phyloP scores from a whole-genome alignment of 2,888 invertebrate species.

The Sesia bembeciformis region DNA sequence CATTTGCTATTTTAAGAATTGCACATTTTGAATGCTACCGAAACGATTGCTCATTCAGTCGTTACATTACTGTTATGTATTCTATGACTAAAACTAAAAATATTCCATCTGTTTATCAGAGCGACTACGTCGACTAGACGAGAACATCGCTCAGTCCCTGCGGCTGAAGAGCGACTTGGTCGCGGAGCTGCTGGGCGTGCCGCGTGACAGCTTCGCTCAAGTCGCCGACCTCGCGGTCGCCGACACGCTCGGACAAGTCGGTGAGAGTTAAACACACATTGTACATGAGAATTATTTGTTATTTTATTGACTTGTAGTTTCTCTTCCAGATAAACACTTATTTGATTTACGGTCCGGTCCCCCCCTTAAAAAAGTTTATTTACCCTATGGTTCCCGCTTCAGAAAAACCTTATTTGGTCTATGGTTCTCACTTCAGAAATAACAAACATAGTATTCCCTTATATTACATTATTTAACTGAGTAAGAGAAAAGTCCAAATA shows the following conservation, averaged over 20 bases:
- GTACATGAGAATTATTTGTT: neutral
- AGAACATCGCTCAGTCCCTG: constrained; percentile 36
- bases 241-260: constrained; percentile 45
- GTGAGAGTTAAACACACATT: constrained; percentile 20
- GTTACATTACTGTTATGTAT: neutral
- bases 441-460: too few species aligned
- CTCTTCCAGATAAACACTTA: neutral
- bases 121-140: constrained; percentile 55
- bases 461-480: too few species aligned
- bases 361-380: too few species aligned
- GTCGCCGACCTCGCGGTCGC: constrained; percentile 53
- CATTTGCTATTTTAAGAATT: too few species aligned
- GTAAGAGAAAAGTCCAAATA: too few species aligned
- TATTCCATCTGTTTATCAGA: constrained; percentile 22
- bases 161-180: constrained; percentile 44
- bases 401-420: too few species aligned
- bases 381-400: too few species aligned
- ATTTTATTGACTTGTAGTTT: neutral
- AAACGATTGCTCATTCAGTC: neutral
- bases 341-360: neutral
- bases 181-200: constrained; percentile 39
- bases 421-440: too few species aligned
- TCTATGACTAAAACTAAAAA: neutral
- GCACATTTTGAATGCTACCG: neutral
- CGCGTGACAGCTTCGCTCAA: constrained; percentile 28